Evolutionary conservation across 2,888 invertebrate genomes (phyloP).

Genomic region (Napeogenes inachia): DNA sequence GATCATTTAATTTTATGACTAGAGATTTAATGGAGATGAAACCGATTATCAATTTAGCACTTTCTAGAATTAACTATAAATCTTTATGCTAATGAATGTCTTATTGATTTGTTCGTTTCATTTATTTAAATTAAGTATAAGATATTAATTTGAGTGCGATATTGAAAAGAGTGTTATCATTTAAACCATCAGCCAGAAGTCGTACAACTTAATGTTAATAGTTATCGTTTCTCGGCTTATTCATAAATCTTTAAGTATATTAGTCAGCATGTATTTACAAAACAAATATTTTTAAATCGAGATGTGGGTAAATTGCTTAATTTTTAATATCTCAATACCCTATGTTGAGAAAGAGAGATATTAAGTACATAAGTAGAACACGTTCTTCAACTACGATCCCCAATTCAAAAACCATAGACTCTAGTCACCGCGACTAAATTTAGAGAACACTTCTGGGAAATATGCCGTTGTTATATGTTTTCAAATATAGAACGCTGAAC

Average conservation of each 20-base stretch:
- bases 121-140: background rate
- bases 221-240: background rate
- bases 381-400: background rate
- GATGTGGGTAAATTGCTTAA: too few species aligned
- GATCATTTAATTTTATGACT: conserved; percentile 27
- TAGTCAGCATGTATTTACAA: too few species aligned
- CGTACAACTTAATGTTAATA: background rate
- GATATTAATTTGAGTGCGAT: background rate
- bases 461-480: conserved; percentile 5
- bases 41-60: conserved; percentile 1
- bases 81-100: conserved; percentile 7
- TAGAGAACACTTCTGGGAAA: conserved; percentile 2
- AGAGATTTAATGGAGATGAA: conserved; percentile 22
- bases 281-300: too few species aligned
- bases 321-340: too few species aligned
- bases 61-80: conserved; percentile 14
- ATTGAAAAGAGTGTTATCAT: background rate
- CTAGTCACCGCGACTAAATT: conserved; percentile 2
- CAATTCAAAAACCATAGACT: background rate
- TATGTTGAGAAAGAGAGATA: too few species aligned
- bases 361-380: background rate
- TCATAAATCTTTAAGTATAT: too few species aligned
- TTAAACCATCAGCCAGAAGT: background rate
- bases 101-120: conserved; percentile 5
- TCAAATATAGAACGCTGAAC: conserved; percentile 2